Base-by-base conservation (phyloP, 1,140 invertebrate species). In the Zophobas atratus region DNA sequence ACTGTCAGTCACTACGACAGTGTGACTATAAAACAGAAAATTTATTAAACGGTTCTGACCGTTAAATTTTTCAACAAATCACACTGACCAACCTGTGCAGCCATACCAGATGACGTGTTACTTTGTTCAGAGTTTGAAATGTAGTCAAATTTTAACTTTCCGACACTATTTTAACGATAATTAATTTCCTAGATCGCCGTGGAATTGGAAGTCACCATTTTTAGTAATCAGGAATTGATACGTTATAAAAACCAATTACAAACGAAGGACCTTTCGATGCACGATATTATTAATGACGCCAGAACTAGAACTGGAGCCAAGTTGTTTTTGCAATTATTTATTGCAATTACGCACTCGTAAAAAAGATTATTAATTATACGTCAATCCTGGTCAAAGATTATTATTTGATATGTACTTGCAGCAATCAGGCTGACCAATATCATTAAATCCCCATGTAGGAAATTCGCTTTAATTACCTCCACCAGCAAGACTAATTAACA, bases 351-450 rank as follows among this genome's bases (percentile, higher is more conserved):
- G 60, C n/a, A 8, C 6, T 32, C 33, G 39, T 2, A 67, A 67
- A 67, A 67, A 67, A 43, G n/a, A 39, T 60, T 60, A 67, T 67
- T 67, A 67, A 67, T 67, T 67, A 43, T 39, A 39, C 39, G 38
- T 67, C 60, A 67, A 67, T 67, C 38, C 60, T 35, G 60, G 60
- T 67, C 60, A 67, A 67, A 67, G 60, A 67, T 67, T 67, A 67
- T 36, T 34, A 67, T 67, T 67, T 67, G 60, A 67, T 39, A 67
- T 67, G 60, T 41, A 39, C 34, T 60, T 32, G 60, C 38, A 20
- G 20, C 20, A 20, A 20, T 67, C 38, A 67, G 43, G 43, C 43
- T 67, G 60, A 39, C 60, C 39, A 43, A 67, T 43, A 67, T 67
- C 60, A 67, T 41, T 43, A 41, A 67, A 67, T 67, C 43, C 43